These are phyloP conservation scores for Acanthosepion lycidas DNA, from an alignment of 2,888 invertebrate genomes.

Conservation along the genomic window DNA sequence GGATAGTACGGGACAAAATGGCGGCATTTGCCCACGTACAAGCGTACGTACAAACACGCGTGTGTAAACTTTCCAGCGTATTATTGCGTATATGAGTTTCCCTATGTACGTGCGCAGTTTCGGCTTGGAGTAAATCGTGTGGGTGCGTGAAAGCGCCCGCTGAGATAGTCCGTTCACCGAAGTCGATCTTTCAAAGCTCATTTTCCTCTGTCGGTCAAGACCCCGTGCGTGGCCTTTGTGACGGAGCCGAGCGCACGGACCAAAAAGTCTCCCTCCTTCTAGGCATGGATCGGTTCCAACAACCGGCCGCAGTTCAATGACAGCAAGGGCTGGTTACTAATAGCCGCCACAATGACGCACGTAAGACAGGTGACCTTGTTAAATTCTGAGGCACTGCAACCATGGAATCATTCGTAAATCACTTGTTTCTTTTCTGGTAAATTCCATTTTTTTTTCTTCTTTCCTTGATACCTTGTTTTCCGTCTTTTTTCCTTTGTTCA, in stretches of 20 bases:
- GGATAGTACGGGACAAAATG: background rate
- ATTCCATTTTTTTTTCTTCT: no score
- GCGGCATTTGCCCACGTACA: background rate
- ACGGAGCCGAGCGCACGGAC: background rate
- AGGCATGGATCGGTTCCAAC: background rate
- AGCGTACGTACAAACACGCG: background rate
- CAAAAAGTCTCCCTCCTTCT: constrained; percentile 1
- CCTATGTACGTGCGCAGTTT: background rate
- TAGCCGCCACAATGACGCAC: background rate
- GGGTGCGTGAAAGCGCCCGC: constrained; percentile 2
- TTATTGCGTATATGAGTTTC: background rate
- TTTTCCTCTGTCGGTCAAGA: background rate
- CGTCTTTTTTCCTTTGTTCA: background rate
- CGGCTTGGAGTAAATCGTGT: background rate
- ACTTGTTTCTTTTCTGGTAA: background rate
- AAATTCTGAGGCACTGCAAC: background rate
- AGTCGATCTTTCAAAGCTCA: constrained; percentile 33
- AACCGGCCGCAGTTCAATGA: background rate
- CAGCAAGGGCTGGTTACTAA: constrained; percentile 4
- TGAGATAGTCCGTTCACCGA: background rate
- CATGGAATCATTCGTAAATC: no score
- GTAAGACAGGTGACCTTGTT: background rate
- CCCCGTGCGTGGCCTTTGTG: constrained; percentile 33
- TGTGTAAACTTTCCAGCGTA: background rate
- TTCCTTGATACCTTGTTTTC: background rate